These are phyloP conservation scores for Natator depressus DNA, from an alignment of 2,113 vertebrate species.

Conservation along the genomic window DNA sequence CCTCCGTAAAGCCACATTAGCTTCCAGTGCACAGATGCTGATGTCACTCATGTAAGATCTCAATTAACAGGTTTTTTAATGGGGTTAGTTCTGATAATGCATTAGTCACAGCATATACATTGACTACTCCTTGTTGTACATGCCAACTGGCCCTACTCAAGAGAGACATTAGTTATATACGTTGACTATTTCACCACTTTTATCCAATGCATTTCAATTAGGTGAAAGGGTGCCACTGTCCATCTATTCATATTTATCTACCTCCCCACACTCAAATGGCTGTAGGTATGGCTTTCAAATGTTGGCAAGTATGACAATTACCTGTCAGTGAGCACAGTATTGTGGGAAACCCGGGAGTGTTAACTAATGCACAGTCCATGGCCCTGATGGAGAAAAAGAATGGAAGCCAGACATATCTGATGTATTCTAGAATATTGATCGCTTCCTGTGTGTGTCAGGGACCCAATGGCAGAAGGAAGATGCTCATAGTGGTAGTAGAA, in stretches of 20 bases:
- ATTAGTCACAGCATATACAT: background rate
- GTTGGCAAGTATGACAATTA: background rate
- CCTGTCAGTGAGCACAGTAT: background rate
- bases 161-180: background rate
- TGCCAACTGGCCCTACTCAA: background rate
- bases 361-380: accelerated
- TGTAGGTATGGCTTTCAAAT: background rate
- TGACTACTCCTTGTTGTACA: background rate
- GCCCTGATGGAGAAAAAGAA: background rate
- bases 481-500: background rate
- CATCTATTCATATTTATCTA: background rate
- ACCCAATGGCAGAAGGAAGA: background rate
- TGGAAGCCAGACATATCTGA: background rate
- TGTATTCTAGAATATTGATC: background rate
- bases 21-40: conserved; percentile 4
- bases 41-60: conserved; percentile 19
- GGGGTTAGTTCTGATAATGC: background rate
- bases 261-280: background rate
- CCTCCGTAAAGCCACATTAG: background rate
- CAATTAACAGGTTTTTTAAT: conserved; percentile 2
- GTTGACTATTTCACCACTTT: background rate
- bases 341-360: background rate
- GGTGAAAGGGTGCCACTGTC: background rate
- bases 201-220: background rate
- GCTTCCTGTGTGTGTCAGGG: background rate